Percentiles rank a stretch among this genome's conserved stretches.
These are phyloP conservation scores for Caenorhabditis sp. DNA, from an alignment of 2,888 invertebrate species.

Conservation along the genomic window DNA sequence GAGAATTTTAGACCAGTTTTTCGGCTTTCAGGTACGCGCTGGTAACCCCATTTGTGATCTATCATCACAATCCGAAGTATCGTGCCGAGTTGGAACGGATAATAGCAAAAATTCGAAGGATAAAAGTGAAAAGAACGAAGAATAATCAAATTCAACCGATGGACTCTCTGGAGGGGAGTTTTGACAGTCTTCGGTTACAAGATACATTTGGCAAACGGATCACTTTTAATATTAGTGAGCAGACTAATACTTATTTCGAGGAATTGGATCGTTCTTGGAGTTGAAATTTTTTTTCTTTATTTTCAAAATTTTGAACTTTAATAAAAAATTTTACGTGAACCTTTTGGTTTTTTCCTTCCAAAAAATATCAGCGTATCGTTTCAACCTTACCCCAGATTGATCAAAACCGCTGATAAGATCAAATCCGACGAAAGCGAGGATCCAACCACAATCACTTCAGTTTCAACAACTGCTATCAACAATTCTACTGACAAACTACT, in stretches of 20 bases:
- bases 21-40: constrained; percentile 42
- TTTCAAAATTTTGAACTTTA: neutral
- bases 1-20: neutral
- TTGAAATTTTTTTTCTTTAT: neutral
- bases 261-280: constrained; percentile 46
- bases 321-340: neutral
- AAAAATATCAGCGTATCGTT: neutral
- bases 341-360: neutral
- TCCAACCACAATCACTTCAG: constrained; percentile 29
- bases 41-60: constrained; percentile 57
- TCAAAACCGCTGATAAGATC: constrained; percentile 3
- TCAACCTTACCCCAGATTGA: constrained; percentile 16
- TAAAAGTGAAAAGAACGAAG: constrained; percentile 2
- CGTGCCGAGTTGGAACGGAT: constrained; percentile 29
- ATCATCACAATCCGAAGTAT: constrained; percentile 61
- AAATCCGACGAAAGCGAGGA: neutral
- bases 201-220: constrained; percentile 61
- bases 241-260: constrained; percentile 46
- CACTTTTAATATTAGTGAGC: constrained; percentile 41
- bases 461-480: constrained; percentile 34
- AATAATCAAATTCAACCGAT: constrained; percentile 34
- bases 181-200: constrained; percentile 35
- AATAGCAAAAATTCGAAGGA: neutral
- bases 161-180: constrained; percentile 20
- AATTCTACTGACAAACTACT: constrained; percentile 16